Evolutionary conservation across 2,888 invertebrate genomes (phyloP), one percentile per base, ranked within the genome.

Genomic region (Mythimna impura): DNA sequence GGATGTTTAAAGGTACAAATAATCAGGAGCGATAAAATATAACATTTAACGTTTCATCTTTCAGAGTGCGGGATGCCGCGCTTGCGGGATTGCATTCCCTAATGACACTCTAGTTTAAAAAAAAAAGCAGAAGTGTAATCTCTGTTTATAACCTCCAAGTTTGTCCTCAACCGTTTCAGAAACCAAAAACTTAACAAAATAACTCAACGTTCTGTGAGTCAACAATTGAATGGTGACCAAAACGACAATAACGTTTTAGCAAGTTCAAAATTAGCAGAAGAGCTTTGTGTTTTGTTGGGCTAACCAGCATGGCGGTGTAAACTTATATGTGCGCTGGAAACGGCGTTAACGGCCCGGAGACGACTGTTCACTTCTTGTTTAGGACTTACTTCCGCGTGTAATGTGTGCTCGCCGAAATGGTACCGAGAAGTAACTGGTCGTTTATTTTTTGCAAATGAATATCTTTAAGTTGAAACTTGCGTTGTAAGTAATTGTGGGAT

Each of bases 311-410:
- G 69, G 65, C 85, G 83, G 74, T 68, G 72, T 86, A 80, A 86
- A 86, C 60, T 76, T 80, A 81, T 79, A 81, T 78, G 78, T 66
- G 73, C 47, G 60, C 70, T 76, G 73, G 80, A 83, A 85, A 80
- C 76, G 70, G 87, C 84, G 89, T 85, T 88, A 86, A 89, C 82
- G 78, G 75, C 85, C 66, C 65, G 71, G 66, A 17, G 79, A 86
- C 81, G 81, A 78, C 76, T 74, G 85, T 76, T 69, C 58, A 78
- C 79, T 71, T 76, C 83, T 86, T 82, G 71, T 54, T 55, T 70
- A 61, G 78, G 60, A 71, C 73, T 67, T 63, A 84, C 81, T 87
- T 88, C 89, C 89, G 86, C 77, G 76, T 87, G 57, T 57, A 66
- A 70, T 70, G 36, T 66, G 62, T 17, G 50, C 50, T 71, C 34